A percentile compares a stretch with the other conserved stretches of the same genome.
phyloP scores from a whole-genome alignment of 2,888 invertebrate species.

The Eupithecia centaureata region DNA sequence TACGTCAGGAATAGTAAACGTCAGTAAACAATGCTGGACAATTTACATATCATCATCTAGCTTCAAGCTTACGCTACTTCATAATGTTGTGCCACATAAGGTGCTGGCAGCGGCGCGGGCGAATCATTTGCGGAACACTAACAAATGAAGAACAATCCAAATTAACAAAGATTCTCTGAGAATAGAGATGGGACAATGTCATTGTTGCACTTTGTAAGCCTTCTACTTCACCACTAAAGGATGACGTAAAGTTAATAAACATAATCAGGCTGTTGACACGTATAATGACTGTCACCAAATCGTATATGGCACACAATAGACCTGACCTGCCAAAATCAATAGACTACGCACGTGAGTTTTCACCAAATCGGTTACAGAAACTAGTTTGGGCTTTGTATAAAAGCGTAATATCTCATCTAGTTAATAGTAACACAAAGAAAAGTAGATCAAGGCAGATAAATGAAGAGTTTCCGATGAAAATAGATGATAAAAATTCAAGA shows the following conservation, averaged over 20 bases:
- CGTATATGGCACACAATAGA: constrained; percentile 18
- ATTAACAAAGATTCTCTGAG: neutral
- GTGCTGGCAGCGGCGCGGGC: neutral
- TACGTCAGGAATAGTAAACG: neutral
- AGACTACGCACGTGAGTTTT: constrained; percentile 13
- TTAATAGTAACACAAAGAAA: neutral
- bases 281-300: constrained; percentile 11
- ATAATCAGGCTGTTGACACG: constrained; percentile 16
- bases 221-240: neutral
- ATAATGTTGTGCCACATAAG: neutral
- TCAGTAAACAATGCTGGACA: neutral
- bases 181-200: neutral
- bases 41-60: too few species aligned
- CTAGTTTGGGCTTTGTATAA: neutral
- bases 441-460: neutral
- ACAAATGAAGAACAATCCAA: neutral
- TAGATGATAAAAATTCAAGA: neutral
- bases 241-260: constrained; percentile 7
- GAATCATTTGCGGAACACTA: neutral
- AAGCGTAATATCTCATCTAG: neutral
- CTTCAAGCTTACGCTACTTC: too few species aligned
- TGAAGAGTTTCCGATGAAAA: neutral
- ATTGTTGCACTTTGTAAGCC: neutral
- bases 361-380: neutral
- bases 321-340: constrained; percentile 4